Base-by-base conservation (phyloP, 2,113 vertebrate species). In the Planiliza haematocheilus region DNA sequence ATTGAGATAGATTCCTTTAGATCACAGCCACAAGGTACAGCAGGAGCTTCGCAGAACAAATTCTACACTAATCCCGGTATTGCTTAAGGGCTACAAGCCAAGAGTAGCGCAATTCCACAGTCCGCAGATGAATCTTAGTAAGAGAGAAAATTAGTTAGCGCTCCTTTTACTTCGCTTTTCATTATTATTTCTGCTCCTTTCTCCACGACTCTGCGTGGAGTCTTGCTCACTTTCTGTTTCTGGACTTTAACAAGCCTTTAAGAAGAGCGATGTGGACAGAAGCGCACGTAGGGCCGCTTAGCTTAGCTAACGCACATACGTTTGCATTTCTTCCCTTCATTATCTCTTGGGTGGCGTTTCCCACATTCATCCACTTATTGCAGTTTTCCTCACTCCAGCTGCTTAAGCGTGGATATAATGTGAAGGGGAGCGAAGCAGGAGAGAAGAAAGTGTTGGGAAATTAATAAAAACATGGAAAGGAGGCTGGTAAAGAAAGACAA, bases 61-160 rank as follows among this genome's bases (percentile, higher is more conserved):
- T 79, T 79, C 57, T 41, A 58, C 34, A 43, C 76, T 88, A 85
- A 89, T 89, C 79, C 76, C 71, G 78, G 69, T 80, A 80, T 83
- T 67, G 87, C 90, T 89, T 75, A 59, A 83, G 87, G 86, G 87
- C 83, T 86, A 86, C 84, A 83, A 86, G 74, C 81, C 79, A 83
- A 76, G 70, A 62, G 63, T 34, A 45, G 80, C 69, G 42, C 81
- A 70, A 61, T 75, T 70, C 55, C 62, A 68, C 64, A 66, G 60
- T 52, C 51, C 10, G 18, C 57, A 62, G 77, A 80, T 73, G 66
- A 78, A 56, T 83, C 72, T 64, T 14, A 8, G 67, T 58, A 10
- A 70, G 79, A 69, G 37, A 75, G 55, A 56, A 82, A 83, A 85
- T 74, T 5, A 75, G 45, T 76, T 65, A 62, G 30, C 50, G 58